These are phyloP conservation scores for Calliphora vicina DNA, from an alignment of 1,140 invertebrate genomes.

Conservation along the genomic window DNA sequence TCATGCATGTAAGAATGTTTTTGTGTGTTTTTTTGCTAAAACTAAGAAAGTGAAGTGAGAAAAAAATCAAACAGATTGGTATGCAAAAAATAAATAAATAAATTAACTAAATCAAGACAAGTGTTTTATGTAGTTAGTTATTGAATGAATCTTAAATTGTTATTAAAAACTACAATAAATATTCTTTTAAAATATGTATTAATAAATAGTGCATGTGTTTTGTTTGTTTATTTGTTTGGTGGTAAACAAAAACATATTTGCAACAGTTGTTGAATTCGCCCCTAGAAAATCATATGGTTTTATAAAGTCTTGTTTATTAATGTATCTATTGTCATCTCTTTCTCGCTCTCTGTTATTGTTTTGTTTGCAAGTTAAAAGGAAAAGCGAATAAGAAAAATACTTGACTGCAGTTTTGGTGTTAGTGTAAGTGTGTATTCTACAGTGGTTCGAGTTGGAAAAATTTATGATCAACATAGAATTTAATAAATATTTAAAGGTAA, in stretches of 20 bases:
- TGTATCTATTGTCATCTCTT: not conserved
- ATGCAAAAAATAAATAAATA: too few relatives aligned
- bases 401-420: not conserved
- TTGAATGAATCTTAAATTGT: too few relatives aligned
- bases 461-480: not conserved
- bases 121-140: not conserved
- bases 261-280: constrained; percentile 12
- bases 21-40: not conserved
- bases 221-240: not conserved
- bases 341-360: not conserved
- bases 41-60: not conserved
- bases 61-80: too few relatives aligned
- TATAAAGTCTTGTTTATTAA: not conserved
- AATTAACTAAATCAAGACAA: too few relatives aligned
- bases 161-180: too few relatives aligned
- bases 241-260: not conserved
- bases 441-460: not conserved
- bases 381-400: not conserved
- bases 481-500: not conserved
- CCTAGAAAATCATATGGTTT: not conserved
- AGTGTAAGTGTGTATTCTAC: not conserved
- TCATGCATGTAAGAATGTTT: not conserved
- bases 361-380: not conserved
- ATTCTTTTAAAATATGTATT: not conserved
- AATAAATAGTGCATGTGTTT: not conserved